Evolutionary conservation across 2,888 invertebrate genomes (phyloP), one percentile per base, ranked within the genome.

Genomic region (Hyalella azteca): DNA sequence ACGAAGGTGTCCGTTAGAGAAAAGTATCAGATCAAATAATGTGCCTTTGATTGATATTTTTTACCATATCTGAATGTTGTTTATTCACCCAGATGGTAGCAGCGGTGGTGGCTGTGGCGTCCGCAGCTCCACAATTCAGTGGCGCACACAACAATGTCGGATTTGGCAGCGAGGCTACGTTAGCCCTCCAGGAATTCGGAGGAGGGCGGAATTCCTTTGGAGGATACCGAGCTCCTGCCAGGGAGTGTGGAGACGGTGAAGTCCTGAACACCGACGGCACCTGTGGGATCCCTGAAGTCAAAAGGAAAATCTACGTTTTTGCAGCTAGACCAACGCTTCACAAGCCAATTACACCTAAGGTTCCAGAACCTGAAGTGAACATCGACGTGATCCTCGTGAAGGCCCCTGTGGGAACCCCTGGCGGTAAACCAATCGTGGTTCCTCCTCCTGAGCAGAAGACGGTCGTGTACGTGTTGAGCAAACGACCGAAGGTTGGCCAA

Each of bases 401-500:
- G 45, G 19, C 75, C 4, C 75, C 75, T 26, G 75, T 41, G 29
- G n/a, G 29, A 5, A 22, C n/a, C 7, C 7, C 45, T 3, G 75
- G 75, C n/a, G 40, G 22, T 4, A 75, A 75, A 41, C 75, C 82
- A 59, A 77, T 82, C 59, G 79, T 82, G 39, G 60, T 81, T 22
- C 82, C 82, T 15, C 81, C 81, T 15, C 78, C 82, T 1, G 73
- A 79, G 40, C 81, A 82, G 54, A 79, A 82, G 48, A 81, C 76
- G 41, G 60, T 81, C 41, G 81, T 82, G 19, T 82, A 82, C 45
- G 77, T 82, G 22, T 79, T 82, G 45, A 81, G 59, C 77, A 81
- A 78, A 36, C 54, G 78, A 54, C 54, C 50, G 13, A 32, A 49
- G 26, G 4, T 22, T 3, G 78, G 54, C 29, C 78, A 50, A 50